Evolutionary conservation across 2,797 vertebrate genomes (phyloP), one percentile per base, ranked within the genome.

Genomic region (Phataginus tricuspis): DNA sequence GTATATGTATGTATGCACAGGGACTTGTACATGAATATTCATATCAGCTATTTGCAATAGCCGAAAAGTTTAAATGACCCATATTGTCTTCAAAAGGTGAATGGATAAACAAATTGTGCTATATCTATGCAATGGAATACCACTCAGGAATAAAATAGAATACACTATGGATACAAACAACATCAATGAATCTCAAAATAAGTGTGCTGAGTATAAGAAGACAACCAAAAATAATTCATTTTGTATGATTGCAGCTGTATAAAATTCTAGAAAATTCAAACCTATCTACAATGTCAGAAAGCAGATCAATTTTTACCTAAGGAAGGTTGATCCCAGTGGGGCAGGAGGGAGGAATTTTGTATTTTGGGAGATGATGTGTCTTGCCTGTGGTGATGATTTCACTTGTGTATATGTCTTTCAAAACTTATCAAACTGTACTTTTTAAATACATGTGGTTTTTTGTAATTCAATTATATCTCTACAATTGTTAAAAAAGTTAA

Each of bases 191-290:
- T 77, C 39, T 94, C 25, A 92, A 39, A 69, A 68, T 86, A 29
- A 55, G 11, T 84, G 19, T 14, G 25, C 25, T 64, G 23, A 91
- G 14, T 77, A 5, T 61, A 88, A 91, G 55, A 82, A 82, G 7
- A 7, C 72, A 63, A 68, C n/a, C 49, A 87, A 80, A 42, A 51
- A 55, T 5, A 53, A 25, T 55, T 18, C 2, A 23, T 64, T 55
- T 1, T 10, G 16, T 71, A 45, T 57, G 15, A n/a, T 13, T 75
- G 16, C 27, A 64, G 2, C 72, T 42, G 80, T 1, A 51, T 6
- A 82, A 86, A 49, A 68, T 89, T 74, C 83, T n/a, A 87, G 66
- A 92, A 92, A 94, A 80, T 51, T 64, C 61, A 85, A 92, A 85
- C 53, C 34, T 49, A 82, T 75, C 2, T 85, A 34, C 2, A 49